Evolutionary conservation across 2,113 vertebrate species (phyloP).

Genomic region (Ochotona curzoniae): DNA sequence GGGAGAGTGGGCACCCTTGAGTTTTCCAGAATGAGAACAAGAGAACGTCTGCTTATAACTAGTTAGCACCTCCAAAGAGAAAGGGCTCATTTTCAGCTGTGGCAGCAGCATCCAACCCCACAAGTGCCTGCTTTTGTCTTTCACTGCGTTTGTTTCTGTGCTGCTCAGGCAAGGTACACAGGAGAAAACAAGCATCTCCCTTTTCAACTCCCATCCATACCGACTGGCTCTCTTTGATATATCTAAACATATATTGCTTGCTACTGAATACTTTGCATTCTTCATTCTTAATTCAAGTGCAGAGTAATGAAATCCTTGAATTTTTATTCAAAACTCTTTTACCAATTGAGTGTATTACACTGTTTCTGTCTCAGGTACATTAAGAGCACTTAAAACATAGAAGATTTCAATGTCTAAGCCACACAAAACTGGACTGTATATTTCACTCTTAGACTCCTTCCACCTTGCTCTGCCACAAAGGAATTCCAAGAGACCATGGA

Average conservation of each 20-base stretch:
- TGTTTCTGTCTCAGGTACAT: not conserved
- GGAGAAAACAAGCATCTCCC: not conserved
- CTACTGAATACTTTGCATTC: not conserved
- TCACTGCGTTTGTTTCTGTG: not conserved
- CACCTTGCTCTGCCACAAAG: not conserved
- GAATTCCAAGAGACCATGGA: not conserved
- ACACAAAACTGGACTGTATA: not conserved
- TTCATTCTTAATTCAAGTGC: slow-evolving; percentile 13
- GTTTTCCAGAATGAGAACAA: not conserved
- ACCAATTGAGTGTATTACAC: not conserved
- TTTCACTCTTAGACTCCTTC: not conserved
- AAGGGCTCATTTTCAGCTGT: too few relatives aligned
- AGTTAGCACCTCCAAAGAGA: not conserved
- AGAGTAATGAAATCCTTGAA: not conserved
- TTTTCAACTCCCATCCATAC: not conserved
- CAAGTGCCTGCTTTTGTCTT: not conserved
- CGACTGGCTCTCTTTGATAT: not conserved
- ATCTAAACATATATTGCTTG: not conserved
- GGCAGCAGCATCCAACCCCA: not conserved
- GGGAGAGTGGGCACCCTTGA: not conserved
- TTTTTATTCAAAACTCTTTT: not conserved
- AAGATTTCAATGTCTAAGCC: not conserved
- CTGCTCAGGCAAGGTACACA: not conserved
- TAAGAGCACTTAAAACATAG: not conserved
- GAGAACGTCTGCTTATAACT: not conserved